Evolutionary conservation across 2,797 vertebrate genomes (phyloP).

Genomic region (Ceryle rudis): DNA sequence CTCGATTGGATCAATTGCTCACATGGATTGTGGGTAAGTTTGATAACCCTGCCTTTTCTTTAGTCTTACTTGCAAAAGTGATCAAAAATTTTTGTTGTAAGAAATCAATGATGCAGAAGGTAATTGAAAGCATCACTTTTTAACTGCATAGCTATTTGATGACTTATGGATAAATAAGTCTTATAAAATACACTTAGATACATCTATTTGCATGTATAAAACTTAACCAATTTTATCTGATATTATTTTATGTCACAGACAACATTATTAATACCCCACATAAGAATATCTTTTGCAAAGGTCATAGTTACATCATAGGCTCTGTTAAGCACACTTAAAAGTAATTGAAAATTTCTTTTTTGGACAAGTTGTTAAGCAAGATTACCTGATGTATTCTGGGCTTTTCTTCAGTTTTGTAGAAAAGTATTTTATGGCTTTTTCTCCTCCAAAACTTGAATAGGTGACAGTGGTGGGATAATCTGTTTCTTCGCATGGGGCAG

Average conservation of each 20-base stretch:
- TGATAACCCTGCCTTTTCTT: not conserved
- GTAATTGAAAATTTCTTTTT: not conserved
- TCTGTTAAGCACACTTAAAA: not conserved
- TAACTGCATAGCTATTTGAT: not conserved
- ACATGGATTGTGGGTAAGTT: not conserved
- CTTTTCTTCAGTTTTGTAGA: conserved; percentile 76
- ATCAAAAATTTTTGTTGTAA: not conserved
- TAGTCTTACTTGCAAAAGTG: not conserved
- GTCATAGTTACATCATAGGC: rapidly evolving
- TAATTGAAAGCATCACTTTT: not conserved
- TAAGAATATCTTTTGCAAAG: not conserved
- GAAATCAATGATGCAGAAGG: not conserved
- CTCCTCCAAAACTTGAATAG: conserved; percentile 80
- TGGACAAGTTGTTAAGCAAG: not conserved
- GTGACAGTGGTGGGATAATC: conserved; percentile 76
- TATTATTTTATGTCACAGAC: not conserved
- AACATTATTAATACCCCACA: not conserved
- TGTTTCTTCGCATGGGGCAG: conserved; percentile 78
- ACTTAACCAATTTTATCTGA: not conserved
- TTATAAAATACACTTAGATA: not conserved
- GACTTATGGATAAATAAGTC: too few species aligned
- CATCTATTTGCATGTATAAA: not conserved
- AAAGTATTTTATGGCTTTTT: conserved; percentile 66
- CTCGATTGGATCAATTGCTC: not conserved
- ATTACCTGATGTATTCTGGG: conserved; percentile 78